These are phyloP conservation scores for Brachyistius frenatus DNA, from an alignment of 2,113 vertebrate genomes.

Conservation along the genomic window DNA sequence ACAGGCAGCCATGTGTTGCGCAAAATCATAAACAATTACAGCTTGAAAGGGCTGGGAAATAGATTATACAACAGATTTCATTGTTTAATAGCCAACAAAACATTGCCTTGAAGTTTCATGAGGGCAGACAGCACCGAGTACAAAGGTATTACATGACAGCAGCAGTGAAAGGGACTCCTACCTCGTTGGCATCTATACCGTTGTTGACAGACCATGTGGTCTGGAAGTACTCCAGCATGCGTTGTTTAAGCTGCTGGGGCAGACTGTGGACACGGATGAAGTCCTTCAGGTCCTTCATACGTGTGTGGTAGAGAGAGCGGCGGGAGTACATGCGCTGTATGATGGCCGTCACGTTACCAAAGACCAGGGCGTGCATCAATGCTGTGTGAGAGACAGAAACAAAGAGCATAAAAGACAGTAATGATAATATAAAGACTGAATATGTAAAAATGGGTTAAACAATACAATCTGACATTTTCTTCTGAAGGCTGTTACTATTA, in stretches of 20 bases:
- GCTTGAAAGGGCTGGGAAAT: slow-evolving; percentile 10
- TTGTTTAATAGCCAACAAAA: slow-evolving; percentile 15
- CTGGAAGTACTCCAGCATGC: slow-evolving; percentile 98
- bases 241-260: slow-evolving; percentile 94
- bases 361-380: slow-evolving; percentile 95
- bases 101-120: not conserved
- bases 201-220: slow-evolving; percentile 98
- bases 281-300: slow-evolving; percentile 97
- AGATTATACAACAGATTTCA: slow-evolving; percentile 11
- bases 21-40: slow-evolving; percentile 27
- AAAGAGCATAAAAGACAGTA: not conserved
- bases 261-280: slow-evolving; percentile 94
- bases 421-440: not conserved
- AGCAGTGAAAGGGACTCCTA: slow-evolving; percentile 63
- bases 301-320: slow-evolving; percentile 95
- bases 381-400: slow-evolving; percentile 78
- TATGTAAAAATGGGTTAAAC: not conserved
- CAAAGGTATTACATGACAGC: slow-evolving; percentile 27
- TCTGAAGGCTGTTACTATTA: not conserved
- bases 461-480: not conserved
- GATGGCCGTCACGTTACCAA: slow-evolving; percentile 96
- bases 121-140: not conserved
- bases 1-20: not conserved
- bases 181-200: slow-evolving; percentile 95
- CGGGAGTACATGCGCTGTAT: slow-evolving; percentile 98